A percentile compares a stretch with the other conserved stretches of the same genome.
These are phyloP conservation scores for Pycnonotus jocosus DNA, from an alignment of 2,113 vertebrate species.

Conservation along the genomic window DNA sequence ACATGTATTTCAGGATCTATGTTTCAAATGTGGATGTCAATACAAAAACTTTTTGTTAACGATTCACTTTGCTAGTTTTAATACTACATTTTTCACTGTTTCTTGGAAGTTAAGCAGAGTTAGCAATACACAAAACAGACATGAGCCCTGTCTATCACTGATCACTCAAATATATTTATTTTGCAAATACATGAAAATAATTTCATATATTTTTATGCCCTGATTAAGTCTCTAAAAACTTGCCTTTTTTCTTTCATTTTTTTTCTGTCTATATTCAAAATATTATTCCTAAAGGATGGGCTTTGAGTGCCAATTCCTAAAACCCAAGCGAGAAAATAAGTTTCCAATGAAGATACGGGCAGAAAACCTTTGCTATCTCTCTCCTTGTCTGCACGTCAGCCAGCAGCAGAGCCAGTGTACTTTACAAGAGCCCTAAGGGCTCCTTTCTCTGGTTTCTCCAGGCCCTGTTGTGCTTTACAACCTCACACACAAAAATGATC, in stretches of 20 bases:
- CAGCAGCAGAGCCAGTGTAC: background rate
- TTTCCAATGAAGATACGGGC: background rate
- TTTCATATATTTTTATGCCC: background rate
- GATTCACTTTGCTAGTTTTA: background rate
- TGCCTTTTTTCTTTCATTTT: background rate
- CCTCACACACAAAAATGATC: accelerated
- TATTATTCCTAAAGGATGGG: background rate
- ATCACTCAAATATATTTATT: background rate
- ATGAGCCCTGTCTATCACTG: background rate
- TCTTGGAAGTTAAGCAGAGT: background rate
- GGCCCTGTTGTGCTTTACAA: background rate
- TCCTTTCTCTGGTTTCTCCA: background rate
- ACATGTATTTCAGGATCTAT: background rate
- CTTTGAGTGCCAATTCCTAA: background rate
- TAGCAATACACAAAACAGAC: background rate
- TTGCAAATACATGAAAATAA: background rate
- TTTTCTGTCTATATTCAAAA: background rate
- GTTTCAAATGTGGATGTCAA: background rate
- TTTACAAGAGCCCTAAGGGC: background rate
- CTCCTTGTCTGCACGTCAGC: background rate
- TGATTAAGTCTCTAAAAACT: background rate
- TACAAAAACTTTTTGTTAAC: background rate
- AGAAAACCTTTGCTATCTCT: background rate
- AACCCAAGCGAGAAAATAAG: background rate
- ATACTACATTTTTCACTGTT: background rate